Conservation (phyloP, 2,797 vertebrate genomes). For the Benthosema pterotum region DNA sequence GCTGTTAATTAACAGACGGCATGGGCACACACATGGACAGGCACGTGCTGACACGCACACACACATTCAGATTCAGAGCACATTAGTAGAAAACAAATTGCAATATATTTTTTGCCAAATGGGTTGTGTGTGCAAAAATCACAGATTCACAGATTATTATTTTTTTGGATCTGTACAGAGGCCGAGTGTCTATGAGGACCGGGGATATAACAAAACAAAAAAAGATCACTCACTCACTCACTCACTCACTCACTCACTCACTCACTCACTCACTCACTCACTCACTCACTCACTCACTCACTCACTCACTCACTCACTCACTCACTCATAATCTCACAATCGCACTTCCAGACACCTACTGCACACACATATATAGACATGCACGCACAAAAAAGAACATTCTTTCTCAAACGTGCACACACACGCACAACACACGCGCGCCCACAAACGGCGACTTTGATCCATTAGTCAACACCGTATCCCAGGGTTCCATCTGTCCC, state of each 20-base stretch:
- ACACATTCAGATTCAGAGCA: too few species aligned
- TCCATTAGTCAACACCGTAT: constrained; percentile 59
- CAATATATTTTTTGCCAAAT: too few species aligned
- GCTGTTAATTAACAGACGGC: constrained; percentile 68
- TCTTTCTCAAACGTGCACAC: background rate
- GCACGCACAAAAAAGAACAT: constrained; percentile 7
- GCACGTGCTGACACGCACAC: background rate
- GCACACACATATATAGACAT: constrained; percentile 3
- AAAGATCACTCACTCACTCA: too few species aligned
- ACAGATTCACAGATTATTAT: too few species aligned
- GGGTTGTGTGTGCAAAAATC: too few species aligned
- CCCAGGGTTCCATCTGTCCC: constrained; percentile 63
- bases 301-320: too few species aligned
- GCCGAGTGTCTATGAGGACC: too few species aligned
- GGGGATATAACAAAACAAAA: too few species aligned
- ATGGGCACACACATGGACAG: constrained; percentile 27
- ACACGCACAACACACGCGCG: constrained; percentile 2
- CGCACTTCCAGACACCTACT: background rate
- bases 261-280: background rate
- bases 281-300: too few species aligned
- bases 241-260: too few species aligned
- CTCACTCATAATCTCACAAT: background rate
- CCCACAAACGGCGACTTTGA: constrained; percentile 45
- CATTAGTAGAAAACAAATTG: too few species aligned
- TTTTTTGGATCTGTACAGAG: too few species aligned